Evolutionary conservation across 53 echinoderm and acorn worm species (phyloP).

Genomic region (Actinopyga echinites): DNA sequence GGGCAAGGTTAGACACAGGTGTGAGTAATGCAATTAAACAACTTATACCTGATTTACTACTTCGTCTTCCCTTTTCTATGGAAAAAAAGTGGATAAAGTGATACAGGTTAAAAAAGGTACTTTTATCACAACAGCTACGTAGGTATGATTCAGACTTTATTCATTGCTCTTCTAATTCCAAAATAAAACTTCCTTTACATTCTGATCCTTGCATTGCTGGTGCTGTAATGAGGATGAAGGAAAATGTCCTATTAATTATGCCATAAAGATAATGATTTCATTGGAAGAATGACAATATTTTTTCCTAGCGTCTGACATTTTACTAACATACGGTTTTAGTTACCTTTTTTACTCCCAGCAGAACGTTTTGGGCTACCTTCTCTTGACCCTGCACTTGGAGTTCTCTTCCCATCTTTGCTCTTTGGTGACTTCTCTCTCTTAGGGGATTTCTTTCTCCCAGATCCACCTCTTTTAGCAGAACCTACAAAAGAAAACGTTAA

Average conservation of each 20-base stretch:
- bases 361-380: slow-evolving; percentile 85
- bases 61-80: slow-evolving; percentile 36
- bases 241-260: too few species aligned
- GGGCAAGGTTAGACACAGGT: too few species aligned
- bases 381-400: slow-evolving; percentile 72
- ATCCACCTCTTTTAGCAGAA: slow-evolving; percentile 76
- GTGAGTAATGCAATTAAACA: background rate
- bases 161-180: too few species aligned
- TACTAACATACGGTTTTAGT: background rate
- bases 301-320: too few species aligned
- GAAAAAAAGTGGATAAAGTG: background rate
- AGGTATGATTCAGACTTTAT: too few species aligned
- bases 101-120: background rate
- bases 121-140: too few species aligned
- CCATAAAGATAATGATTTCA: too few species aligned
- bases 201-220: too few species aligned
- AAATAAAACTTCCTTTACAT: too few species aligned
- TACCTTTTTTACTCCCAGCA: slow-evolving; percentile 36
- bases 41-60: slow-evolving; percentile 69
- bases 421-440: slow-evolving; percentile 79
- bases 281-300: too few species aligned
- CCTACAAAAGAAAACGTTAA: slow-evolving; percentile 2
- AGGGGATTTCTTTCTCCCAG: slow-evolving; percentile 68
- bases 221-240: too few species aligned
- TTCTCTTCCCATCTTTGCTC: slow-evolving; percentile 60